These are phyloP conservation scores for Apis laboriosa DNA, from an alignment of 1,140 invertebrate species.

Conservation along the genomic window DNA sequence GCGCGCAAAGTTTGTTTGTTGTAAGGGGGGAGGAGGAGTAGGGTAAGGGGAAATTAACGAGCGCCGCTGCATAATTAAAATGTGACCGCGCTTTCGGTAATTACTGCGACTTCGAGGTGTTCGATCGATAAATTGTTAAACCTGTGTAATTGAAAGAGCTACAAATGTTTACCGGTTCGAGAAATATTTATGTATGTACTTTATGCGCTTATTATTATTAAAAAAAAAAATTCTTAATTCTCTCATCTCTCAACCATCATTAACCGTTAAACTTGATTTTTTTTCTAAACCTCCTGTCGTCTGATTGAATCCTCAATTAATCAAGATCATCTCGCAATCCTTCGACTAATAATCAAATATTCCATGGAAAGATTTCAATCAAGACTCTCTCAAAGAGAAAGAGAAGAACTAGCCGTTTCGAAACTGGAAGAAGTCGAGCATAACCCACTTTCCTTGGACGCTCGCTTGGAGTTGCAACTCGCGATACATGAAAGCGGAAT, in stretches of 20 bases:
- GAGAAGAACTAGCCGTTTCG: background rate
- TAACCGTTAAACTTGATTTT: too few relatives aligned
- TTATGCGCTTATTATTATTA: background rate
- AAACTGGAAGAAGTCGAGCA: background rate
- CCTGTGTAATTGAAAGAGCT: background rate
- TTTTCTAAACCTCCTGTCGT: too few relatives aligned
- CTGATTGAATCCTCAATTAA: too few relatives aligned
- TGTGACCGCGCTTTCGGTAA: constrained; percentile 20
- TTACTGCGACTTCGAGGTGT: constrained; percentile 5
- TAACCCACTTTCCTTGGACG: background rate
- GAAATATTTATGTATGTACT: background rate
- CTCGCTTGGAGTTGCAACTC: background rate
- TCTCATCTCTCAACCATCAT: too few relatives aligned
- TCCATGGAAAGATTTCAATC: background rate
- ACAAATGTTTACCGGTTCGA: too few relatives aligned
- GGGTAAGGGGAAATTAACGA: constrained; percentile 1
- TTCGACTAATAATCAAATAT: background rate
- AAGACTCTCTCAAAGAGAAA: too few relatives aligned
- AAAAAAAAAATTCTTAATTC: background rate
- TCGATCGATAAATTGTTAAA: constrained; percentile 14
- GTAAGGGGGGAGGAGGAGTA: too few relatives aligned
- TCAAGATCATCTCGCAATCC: too few relatives aligned
- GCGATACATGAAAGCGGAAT: background rate
- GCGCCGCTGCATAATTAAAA: constrained; percentile 16
- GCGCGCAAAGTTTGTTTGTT: constrained; percentile 17